Conservation (phyloP, 2,113 vertebrate genomes). For the Coptodon bakossiorum region DNA sequence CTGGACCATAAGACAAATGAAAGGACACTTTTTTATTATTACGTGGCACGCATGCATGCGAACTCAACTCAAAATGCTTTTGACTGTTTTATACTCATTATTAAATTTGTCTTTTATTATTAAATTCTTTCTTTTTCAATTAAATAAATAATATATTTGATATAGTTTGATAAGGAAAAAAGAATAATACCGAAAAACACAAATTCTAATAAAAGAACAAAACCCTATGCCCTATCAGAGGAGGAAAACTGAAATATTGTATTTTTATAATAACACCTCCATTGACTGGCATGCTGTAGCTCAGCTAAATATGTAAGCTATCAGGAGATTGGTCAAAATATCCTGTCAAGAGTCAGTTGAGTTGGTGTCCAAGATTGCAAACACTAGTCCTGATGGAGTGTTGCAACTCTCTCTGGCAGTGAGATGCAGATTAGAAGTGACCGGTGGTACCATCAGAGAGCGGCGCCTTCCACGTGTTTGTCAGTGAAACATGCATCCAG, state of each 20-base stretch:
- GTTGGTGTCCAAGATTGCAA: slow-evolving; percentile 27
- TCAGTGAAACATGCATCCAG: slow-evolving; percentile 65
- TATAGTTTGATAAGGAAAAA: background rate
- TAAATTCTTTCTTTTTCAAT: background rate
- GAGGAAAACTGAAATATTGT: background rate
- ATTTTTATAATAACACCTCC: background rate
- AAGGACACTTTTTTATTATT: background rate
- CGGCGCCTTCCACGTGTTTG: slow-evolving; percentile 70
- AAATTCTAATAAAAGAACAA: background rate
- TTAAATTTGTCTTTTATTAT: background rate
- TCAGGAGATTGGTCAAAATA: slow-evolving; percentile 45
- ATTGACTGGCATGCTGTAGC: background rate
- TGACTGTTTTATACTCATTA: background rate
- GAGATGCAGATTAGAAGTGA: slow-evolving; percentile 74
- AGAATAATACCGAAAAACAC: accelerated
- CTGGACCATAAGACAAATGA: background rate
- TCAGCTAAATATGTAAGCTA: slow-evolving; percentile 6
- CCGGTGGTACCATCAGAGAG: slow-evolving; percentile 67
- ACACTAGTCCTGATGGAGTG: slow-evolving; percentile 30
- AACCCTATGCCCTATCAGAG: background rate
- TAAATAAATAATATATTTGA: background rate
- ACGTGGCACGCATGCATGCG: background rate
- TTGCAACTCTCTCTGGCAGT: slow-evolving; percentile 37
- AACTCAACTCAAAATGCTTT: background rate
- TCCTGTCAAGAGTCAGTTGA: slow-evolving; percentile 26